Percentiles rank a stretch among this genome's conserved stretches.
These are phyloP conservation scores for Bombus balteatus DNA, from an alignment of 1,140 invertebrate genomes.

Conservation along the genomic window DNA sequence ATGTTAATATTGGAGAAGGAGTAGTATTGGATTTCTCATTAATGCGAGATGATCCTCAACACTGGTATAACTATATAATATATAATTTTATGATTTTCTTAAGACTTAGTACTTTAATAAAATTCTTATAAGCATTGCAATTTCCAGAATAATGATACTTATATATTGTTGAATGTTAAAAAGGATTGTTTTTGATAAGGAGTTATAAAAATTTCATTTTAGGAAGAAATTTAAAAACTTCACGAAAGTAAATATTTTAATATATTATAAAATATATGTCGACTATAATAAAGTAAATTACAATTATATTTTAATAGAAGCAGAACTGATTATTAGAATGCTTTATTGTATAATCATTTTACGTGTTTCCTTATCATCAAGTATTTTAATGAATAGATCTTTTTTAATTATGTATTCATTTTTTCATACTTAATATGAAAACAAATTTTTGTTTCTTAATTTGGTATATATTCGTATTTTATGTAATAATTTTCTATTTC, in stretches of 20 bases:
- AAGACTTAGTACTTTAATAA: not conserved
- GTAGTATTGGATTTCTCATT: slow-evolving; percentile 91
- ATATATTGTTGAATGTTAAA: slow-evolving; percentile 30
- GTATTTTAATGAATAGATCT: not conserved
- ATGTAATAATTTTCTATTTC: slow-evolving; percentile 48
- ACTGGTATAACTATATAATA: slow-evolving; percentile 84
- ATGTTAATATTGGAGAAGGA: slow-evolving; percentile 74
- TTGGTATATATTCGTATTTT: not conserved
- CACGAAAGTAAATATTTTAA: slow-evolving; percentile 29
- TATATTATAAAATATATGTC: not conserved
- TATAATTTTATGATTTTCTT: not conserved
- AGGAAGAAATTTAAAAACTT: slow-evolving; percentile 33
- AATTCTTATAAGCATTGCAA: slow-evolving; percentile 22
- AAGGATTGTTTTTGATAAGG: slow-evolving; percentile 27
- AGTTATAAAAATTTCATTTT: slow-evolving; percentile 35
- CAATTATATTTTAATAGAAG: not conserved
- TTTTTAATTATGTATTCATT: not conserved
- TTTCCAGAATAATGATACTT: slow-evolving; percentile 38
- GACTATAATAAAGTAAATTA: not conserved
- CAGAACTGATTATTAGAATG: not conserved
- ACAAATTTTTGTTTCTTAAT: slow-evolving; percentile 59
- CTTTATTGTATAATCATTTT: not conserved
- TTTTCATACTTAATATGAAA: slow-evolving; percentile 81
- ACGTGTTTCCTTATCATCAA: not conserved
- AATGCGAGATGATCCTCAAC: slow-evolving; percentile 87